These are phyloP conservation scores for Acheta domesticus DNA, from an alignment of 2,888 invertebrate genomes.

Conservation along the genomic window DNA sequence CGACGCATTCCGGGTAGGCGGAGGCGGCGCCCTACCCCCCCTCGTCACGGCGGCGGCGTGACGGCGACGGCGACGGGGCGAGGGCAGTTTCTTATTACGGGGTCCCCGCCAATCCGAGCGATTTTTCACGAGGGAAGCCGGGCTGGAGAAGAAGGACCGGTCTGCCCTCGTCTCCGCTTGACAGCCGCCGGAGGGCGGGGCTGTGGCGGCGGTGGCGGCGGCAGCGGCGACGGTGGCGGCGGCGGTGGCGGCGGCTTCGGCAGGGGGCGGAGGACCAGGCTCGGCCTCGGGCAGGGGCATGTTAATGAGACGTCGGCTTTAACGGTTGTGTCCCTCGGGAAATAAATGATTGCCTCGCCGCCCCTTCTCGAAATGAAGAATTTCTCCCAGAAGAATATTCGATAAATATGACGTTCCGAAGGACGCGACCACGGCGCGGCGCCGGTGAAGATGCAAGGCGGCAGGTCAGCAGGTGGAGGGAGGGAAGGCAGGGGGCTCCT, in stretches of 20 bases:
- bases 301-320: background rate
- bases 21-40: too few species aligned
- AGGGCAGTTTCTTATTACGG: background rate
- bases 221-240: background rate
- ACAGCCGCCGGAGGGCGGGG: background rate
- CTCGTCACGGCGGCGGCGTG: too few species aligned
- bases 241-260: background rate
- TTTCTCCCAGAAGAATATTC: background rate
- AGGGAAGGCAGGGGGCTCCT: too few species aligned
- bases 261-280: background rate
- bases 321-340: slow-evolving; percentile 1
- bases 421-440: too few species aligned
- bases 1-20: too few species aligned
- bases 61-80: too few species aligned
- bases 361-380: background rate
- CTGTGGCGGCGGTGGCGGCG: background rate
- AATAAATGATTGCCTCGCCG: background rate
- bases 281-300: background rate
- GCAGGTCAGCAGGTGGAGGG: too few species aligned
- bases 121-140: background rate
- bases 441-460: too few species aligned
- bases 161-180: background rate
- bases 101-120: background rate
- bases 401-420: background rate
- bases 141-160: background rate